Evolutionary conservation across 2,113 vertebrate species (phyloP), one percentile per base, ranked within the genome.

Genomic region (Mohoua ochrocephala): DNA sequence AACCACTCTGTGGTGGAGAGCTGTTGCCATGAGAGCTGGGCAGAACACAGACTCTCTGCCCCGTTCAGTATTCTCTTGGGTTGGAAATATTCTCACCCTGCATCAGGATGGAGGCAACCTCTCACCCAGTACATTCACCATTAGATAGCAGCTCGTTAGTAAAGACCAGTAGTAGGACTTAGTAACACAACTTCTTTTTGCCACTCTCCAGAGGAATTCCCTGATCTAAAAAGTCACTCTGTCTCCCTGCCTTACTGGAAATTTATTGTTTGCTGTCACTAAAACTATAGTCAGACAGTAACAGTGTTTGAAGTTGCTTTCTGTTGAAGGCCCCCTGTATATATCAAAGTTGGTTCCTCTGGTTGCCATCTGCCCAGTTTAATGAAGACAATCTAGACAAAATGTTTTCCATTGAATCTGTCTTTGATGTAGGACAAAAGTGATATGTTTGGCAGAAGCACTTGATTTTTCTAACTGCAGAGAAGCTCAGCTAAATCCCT

Each of bases 291-390:
- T 45, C 74, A 63, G 39, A 41, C 42, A 74, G 6, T 49, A 65
- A 31, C 20, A 18, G 37, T 73, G 61, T 80, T 86, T 92, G 71
- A 95, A 95, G 59, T 59, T 81, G 76, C 80, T 92, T 86, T 78
- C 24, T 87, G 35, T 91, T 74, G 57, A 61, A 86, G 64, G 52
- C 60, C 64, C 21, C 52, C 80, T 54, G 27, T 47, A 12, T 23
- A 64, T 71, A 87, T 93, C 73, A 84, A 78, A 87, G 60, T 31
- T 84, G 47, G 22, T 49, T 89, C 60, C 44, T 91, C 65, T 95
- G 90, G 52, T 74, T 95, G 35, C 80, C 86, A 87, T 92, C 88
- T 93, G 89, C 73, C 39, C 47, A n/a, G 24, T 47, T 93, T 82
- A 78, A 77, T 70, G 39, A 81, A 80, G 39, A 39, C 50, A 91